phyloP scores from a whole-genome alignment of 2,888 invertebrate species.

The Athetis lepigone region DNA sequence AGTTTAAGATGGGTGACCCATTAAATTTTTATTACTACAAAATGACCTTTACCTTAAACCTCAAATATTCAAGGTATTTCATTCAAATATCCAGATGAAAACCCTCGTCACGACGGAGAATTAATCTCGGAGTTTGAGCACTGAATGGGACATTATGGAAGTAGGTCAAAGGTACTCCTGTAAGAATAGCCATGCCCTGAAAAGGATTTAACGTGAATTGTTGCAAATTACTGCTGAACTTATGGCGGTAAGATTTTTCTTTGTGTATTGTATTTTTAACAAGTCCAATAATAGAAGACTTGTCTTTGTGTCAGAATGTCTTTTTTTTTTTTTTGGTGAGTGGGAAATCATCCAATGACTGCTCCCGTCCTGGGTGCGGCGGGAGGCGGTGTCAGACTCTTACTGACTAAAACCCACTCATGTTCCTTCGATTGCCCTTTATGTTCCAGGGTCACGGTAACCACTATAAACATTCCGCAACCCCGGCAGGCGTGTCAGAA shows the following conservation, averaged over 20 bases:
- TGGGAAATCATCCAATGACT: too few relatives aligned
- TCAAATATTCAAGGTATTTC: slow-evolving; percentile 37
- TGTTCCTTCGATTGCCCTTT: too few relatives aligned
- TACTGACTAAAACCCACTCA: too few relatives aligned
- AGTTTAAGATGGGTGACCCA: background rate
- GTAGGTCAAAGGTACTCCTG: slow-evolving; percentile 63
- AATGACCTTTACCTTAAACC: slow-evolving; percentile 10
- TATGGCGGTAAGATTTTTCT: slow-evolving; percentile 18
- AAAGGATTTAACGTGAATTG: slow-evolving; percentile 55
- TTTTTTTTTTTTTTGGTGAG: too few relatives aligned
- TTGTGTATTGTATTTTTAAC: slow-evolving; percentile 1
- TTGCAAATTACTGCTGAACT: slow-evolving; percentile 52
- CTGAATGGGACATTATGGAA: slow-evolving; percentile 63
- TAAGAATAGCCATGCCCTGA: slow-evolving; percentile 58
- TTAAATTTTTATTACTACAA: background rate
- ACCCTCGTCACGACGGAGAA: slow-evolving; percentile 63
- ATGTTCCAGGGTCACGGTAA: too few relatives aligned
- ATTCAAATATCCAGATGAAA: slow-evolving; percentile 61
- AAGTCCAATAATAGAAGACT: too few relatives aligned
- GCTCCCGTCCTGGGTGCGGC: too few relatives aligned
- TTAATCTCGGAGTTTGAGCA: slow-evolving; percentile 61
- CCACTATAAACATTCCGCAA: too few relatives aligned
- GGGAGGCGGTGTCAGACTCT: too few relatives aligned
- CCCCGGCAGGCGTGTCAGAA: too few relatives aligned
- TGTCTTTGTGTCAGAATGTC: too few relatives aligned